These are phyloP conservation scores for Puma concolor DNA, from an alignment of 2,113 vertebrate species.

Conservation along the genomic window DNA sequence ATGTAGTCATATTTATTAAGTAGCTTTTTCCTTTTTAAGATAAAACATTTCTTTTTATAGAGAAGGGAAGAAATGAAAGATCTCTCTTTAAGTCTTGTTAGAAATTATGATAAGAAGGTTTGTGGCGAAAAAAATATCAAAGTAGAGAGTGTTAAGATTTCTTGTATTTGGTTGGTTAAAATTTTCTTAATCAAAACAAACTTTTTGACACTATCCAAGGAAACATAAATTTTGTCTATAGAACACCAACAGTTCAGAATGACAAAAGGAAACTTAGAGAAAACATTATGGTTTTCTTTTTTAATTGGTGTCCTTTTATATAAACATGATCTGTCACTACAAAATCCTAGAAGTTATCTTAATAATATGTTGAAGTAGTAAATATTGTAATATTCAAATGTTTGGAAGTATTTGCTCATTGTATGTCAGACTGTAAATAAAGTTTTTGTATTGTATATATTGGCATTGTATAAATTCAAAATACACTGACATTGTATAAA, in stretches of 20 bases:
- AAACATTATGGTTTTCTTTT: background rate
- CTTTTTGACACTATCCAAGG: background rate
- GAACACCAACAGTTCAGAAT: background rate
- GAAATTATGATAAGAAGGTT: conserved; percentile 24
- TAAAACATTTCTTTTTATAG: background rate
- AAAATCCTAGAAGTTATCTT: background rate
- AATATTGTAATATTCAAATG: background rate
- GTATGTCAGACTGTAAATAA: background rate
- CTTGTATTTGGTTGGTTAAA: background rate
- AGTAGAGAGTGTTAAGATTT: background rate
- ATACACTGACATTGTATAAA: no score
- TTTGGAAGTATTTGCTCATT: background rate
- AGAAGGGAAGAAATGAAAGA: conserved; percentile 6
- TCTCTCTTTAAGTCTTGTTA: background rate
- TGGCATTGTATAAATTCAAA: background rate
- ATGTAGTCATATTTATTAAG: conserved; percentile 45
- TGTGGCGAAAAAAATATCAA: background rate
- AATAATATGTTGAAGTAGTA: background rate
- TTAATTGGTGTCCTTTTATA: background rate
- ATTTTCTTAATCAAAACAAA: background rate
- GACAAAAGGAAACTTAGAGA: background rate
- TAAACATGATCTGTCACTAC: background rate
- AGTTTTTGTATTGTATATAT: background rate
- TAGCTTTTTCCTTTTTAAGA: background rate
- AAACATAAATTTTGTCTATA: background rate